These are phyloP conservation scores for Mesoclemmys tuberculata DNA, from an alignment of 2,113 vertebrate genomes.

Conservation along the genomic window DNA sequence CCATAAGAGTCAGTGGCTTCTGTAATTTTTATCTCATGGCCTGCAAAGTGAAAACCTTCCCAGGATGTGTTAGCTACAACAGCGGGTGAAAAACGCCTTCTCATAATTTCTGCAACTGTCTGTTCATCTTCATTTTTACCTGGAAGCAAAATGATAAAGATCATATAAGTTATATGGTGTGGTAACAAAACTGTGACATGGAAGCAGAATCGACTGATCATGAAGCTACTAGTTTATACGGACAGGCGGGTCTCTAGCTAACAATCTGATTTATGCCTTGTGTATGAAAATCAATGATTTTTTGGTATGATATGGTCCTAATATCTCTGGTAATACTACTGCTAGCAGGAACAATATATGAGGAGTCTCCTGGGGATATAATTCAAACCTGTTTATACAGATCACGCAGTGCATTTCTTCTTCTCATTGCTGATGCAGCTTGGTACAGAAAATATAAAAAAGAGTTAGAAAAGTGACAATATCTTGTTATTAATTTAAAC, in stretches of 20 bases:
- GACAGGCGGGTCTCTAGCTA: constrained; percentile 10
- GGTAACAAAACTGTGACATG: not conserved
- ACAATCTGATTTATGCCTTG: not conserved
- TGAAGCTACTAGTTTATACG: not conserved
- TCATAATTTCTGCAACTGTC: constrained; percentile 85
- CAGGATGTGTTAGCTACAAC: constrained; percentile 79
- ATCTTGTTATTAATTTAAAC: constrained; percentile 3
- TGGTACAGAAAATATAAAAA: not conserved
- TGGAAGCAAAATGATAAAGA: constrained; percentile 33
- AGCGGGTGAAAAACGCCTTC: constrained; percentile 83
- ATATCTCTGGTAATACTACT: not conserved
- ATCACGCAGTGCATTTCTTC: not conserved
- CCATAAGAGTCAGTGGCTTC: constrained; percentile 91
- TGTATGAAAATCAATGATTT: constrained; percentile 5
- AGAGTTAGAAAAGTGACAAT: not conserved
- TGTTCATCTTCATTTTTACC: constrained; percentile 70
- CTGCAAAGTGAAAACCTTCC: constrained; percentile 90
- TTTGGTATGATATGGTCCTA: not conserved
- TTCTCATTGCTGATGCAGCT: not conserved
- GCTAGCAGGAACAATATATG: not conserved
- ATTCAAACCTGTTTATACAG: not conserved
- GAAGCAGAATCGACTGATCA: not conserved
- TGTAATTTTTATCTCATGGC: constrained; percentile 89
- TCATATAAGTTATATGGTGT: not conserved
- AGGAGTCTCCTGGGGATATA: not conserved